These are phyloP conservation scores for Carterocephalus palaemon DNA, from an alignment of 2,888 invertebrate genomes.

Conservation along the genomic window DNA sequence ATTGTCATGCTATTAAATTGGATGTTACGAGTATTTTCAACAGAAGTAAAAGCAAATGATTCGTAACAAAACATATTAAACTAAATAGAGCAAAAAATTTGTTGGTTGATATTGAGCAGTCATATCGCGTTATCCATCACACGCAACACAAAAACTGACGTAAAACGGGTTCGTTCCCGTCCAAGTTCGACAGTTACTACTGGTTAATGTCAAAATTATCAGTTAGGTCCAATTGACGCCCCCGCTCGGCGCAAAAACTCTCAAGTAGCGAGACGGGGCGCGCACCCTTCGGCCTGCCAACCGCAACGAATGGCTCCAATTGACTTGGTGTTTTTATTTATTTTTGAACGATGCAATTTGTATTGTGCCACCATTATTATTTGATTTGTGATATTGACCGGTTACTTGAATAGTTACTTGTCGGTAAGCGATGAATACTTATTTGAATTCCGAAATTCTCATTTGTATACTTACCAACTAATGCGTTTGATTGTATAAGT, in stretches of 20 bases:
- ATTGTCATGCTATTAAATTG: too few species aligned
- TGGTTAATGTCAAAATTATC: slow-evolving; percentile 77
- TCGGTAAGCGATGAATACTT: too few species aligned
- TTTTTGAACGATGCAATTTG: slow-evolving; percentile 38
- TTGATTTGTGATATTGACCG: slow-evolving; percentile 25
- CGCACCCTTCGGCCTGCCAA: slow-evolving; percentile 32
- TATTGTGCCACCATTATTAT: slow-evolving; percentile 41
- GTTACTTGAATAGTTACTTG: too few species aligned
- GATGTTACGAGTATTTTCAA: too few species aligned
- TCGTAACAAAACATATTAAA: not conserved
- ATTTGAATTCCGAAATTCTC: too few species aligned
- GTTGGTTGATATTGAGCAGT: not conserved
- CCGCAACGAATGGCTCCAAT: slow-evolving; percentile 48
- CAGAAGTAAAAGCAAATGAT: not conserved
- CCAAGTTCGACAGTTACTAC: slow-evolving; percentile 64
- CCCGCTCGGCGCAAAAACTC: slow-evolving; percentile 59
- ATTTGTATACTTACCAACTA: too few species aligned
- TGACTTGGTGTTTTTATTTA: slow-evolving; percentile 67
- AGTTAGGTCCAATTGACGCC: slow-evolving; percentile 67
- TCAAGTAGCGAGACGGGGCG: slow-evolving; percentile 57
- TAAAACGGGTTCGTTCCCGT: slow-evolving; percentile 58
- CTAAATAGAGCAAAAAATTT: not conserved
- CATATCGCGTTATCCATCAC: slow-evolving; percentile 51
- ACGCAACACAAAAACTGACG: slow-evolving; percentile 56
- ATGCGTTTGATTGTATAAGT: too few species aligned